These are phyloP conservation scores for Misgurnus mizolepis DNA, from an alignment of 2,113 vertebrate species.

Conservation along the genomic window DNA sequence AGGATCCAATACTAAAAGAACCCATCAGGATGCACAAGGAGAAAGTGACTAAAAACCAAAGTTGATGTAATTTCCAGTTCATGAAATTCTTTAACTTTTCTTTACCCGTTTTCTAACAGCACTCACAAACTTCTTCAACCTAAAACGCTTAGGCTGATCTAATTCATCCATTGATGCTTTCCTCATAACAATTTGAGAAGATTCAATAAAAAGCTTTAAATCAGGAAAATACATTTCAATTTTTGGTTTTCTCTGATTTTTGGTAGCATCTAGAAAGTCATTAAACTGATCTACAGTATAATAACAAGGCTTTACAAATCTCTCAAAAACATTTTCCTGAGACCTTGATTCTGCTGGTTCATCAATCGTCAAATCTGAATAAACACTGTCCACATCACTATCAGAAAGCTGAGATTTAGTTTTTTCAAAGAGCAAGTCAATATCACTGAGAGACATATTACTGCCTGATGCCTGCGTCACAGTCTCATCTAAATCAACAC, in stretches of 20 bases:
- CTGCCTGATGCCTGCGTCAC: neutral
- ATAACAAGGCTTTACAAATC: neutral
- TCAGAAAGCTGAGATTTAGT: neutral
- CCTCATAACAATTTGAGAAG: neutral
- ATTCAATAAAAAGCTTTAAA: neutral
- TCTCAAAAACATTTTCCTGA: neutral
- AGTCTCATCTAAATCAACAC: neutral
- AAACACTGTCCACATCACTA: neutral
- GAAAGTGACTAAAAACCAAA: too few species aligned
- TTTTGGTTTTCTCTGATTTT: neutral
- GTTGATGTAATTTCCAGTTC: too few species aligned
- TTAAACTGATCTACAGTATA: neutral
- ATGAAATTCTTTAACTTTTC: too few species aligned
- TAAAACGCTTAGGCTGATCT: neutral
- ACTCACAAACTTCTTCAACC: neutral
- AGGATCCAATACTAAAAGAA: too few species aligned
- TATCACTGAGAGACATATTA: neutral
- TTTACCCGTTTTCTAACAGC: neutral
- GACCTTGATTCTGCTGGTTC: neutral
- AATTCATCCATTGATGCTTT: neutral
- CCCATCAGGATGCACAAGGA: too few species aligned
- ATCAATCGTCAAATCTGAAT: neutral
- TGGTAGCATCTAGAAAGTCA: neutral
- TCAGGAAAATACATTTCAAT: neutral
- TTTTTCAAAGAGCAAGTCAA: neutral